These are phyloP conservation scores for Thyatira batis DNA, from an alignment of 2,888 invertebrate species.

Conservation along the genomic window DNA sequence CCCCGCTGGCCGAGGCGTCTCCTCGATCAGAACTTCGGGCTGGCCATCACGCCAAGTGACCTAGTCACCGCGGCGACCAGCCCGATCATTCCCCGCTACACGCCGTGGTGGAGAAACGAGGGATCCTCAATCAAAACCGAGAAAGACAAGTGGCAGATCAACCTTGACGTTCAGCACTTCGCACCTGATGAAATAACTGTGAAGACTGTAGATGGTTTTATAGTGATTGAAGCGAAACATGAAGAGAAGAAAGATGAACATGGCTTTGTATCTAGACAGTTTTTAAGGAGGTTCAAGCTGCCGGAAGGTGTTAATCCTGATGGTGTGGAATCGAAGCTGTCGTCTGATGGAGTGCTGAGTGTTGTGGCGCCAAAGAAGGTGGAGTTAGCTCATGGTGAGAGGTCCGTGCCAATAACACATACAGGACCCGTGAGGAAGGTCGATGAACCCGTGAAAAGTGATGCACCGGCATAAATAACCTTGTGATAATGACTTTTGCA, in stretches of 20 bases:
- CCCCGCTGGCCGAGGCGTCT: constrained; percentile 66
- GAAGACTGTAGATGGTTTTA: constrained; percentile 85
- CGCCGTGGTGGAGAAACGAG: constrained; percentile 66
- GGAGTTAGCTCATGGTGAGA: constrained; percentile 63
- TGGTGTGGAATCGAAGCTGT: constrained; percentile 86
- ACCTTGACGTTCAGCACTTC: constrained; percentile 89
- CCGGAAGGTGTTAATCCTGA: constrained; percentile 88
- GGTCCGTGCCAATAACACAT: constrained; percentile 81
- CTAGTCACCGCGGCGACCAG: constrained; percentile 50
- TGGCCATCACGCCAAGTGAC: constrained; percentile 69
- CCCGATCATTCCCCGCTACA: constrained; percentile 47
- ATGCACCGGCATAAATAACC: background rate
- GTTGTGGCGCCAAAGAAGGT: constrained; percentile 83
- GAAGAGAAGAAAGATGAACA: constrained; percentile 89
- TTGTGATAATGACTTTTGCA: background rate
- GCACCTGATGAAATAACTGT: constrained; percentile 89
- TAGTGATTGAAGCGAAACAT: constrained; percentile 90
- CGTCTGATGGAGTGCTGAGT: constrained; percentile 89
- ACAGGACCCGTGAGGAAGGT: constrained; percentile 79
- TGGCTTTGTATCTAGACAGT: constrained; percentile 88
- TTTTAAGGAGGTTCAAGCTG: constrained; percentile 85
- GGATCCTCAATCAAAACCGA: constrained; percentile 77
- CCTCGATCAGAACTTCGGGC: constrained; percentile 70
- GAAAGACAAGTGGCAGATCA: constrained; percentile 84
- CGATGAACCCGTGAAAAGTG: background rate